Conservation (phyloP, 92 coral and sea anemone species). For the Epizoanthus stellaris region DNA sequence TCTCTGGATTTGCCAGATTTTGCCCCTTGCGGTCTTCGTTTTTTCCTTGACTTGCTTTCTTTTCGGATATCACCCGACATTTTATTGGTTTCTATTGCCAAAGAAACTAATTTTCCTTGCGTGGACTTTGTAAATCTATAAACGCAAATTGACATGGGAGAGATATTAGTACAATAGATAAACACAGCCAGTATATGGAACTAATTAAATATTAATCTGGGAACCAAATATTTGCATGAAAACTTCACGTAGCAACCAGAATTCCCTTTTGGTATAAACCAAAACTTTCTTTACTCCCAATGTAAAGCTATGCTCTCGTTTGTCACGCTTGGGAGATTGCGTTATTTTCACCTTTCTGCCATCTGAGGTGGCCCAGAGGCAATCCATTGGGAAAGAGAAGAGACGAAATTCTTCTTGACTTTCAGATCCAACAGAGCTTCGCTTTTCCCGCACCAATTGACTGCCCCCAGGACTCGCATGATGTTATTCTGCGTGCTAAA, state of each 20-base stretch:
- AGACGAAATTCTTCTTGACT: no score
- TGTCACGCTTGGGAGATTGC: not conserved
- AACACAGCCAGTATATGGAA: not conserved
- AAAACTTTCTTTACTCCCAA: not conserved
- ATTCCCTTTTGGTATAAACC: not conserved
- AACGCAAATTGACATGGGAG: not conserved
- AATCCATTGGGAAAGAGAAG: no score
- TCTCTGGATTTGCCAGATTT: constrained; percentile 35
- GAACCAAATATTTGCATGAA: not conserved
- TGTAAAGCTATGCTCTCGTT: not conserved
- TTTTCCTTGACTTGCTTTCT: constrained; percentile 13
- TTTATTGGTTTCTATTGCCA: not conserved
- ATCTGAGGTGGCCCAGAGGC: no score
- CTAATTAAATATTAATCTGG: constrained; percentile 1
- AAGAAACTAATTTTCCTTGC: not conserved
- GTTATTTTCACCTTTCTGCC: not conserved
- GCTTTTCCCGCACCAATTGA: no score
- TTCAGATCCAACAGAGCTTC: no score
- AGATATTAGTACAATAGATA: constrained; percentile 13
- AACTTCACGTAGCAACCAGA: constrained; percentile 5
- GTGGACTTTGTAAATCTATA: not conserved
- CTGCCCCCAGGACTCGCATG: no score
- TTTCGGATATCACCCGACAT: constrained; percentile 6
- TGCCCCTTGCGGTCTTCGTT: constrained; percentile 14
- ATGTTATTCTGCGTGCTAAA: no score